A percentile compares a stretch with the other conserved stretches of the same genome.
Evolutionary conservation across 2,113 vertebrate genomes (phyloP).

Genomic region (Pelecanoides urinatrix): DNA sequence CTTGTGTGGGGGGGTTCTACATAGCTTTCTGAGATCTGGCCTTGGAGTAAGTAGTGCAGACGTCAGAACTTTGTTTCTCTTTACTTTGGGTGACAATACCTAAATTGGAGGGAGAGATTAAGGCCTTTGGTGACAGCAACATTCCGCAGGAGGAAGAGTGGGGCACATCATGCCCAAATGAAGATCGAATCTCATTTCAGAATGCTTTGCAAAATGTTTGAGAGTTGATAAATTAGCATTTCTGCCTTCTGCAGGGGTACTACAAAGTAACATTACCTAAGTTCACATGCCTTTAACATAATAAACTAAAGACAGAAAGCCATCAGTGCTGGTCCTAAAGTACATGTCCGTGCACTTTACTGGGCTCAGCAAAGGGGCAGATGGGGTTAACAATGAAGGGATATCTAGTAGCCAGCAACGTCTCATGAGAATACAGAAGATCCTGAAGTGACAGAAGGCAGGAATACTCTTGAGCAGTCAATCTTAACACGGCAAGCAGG

Average conservation of each 20-base stretch:
- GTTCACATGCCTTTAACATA: background rate
- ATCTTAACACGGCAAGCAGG: background rate
- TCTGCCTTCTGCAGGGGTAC: background rate
- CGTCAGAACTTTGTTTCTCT: background rate
- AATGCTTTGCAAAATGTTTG: background rate
- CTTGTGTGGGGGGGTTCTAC: background rate
- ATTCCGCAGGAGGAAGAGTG: background rate
- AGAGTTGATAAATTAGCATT: background rate
- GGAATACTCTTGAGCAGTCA: background rate
- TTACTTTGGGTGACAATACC: background rate
- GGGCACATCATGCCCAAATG: rapidly evolving
- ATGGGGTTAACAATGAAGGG: background rate
- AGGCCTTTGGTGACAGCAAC: background rate
- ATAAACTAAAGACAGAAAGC: background rate
- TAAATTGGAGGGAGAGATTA: background rate
- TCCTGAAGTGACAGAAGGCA: background rate
- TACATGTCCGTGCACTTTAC: background rate
- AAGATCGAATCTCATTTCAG: background rate
- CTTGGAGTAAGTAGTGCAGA: background rate
- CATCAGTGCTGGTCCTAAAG: background rate
- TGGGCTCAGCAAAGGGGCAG: background rate
- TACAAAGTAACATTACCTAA: background rate
- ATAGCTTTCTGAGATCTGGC: background rate
- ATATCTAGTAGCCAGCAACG: background rate
- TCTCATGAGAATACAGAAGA: background rate